Evolutionary conservation across 2,113 vertebrate genomes (phyloP).

Genomic region (Mastomys coucha): DNA sequence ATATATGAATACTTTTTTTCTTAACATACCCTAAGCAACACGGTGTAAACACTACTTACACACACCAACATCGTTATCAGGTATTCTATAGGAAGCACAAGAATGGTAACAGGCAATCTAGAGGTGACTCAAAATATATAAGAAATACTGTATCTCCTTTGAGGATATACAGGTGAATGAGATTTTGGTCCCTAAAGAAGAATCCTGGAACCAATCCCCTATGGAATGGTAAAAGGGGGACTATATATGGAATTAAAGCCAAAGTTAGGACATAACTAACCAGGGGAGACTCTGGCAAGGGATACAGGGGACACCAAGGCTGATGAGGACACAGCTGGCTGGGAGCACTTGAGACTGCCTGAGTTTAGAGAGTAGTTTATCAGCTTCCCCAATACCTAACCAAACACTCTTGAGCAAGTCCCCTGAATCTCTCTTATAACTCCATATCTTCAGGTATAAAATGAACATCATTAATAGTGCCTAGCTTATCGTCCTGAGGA

Average conservation of each 20-base stretch:
- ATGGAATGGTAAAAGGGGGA: neutral
- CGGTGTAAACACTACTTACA: neutral
- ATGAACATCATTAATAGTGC: neutral
- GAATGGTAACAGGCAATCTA: neutral
- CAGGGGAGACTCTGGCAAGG: neutral
- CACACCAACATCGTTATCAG: neutral
- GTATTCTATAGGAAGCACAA: no score
- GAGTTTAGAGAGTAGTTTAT: neutral
- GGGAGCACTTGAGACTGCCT: neutral
- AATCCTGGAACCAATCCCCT: neutral
- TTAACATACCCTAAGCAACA: neutral
- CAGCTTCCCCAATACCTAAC: neutral
- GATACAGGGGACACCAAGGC: conserved; percentile 29
- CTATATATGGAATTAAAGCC: neutral
- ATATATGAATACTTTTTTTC: neutral
- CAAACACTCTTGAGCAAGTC: neutral
- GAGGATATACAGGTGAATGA: neutral
- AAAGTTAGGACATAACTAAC: neutral
- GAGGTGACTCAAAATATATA: neutral
- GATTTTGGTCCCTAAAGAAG: neutral
- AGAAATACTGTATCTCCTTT: neutral
- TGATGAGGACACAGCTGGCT: neutral
- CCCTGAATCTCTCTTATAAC: neutral
- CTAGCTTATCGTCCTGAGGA: neutral
- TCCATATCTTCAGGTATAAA: neutral